Conservation (phyloP, 2,888 invertebrate genomes). For the Scaeva pyrastri region DNA sequence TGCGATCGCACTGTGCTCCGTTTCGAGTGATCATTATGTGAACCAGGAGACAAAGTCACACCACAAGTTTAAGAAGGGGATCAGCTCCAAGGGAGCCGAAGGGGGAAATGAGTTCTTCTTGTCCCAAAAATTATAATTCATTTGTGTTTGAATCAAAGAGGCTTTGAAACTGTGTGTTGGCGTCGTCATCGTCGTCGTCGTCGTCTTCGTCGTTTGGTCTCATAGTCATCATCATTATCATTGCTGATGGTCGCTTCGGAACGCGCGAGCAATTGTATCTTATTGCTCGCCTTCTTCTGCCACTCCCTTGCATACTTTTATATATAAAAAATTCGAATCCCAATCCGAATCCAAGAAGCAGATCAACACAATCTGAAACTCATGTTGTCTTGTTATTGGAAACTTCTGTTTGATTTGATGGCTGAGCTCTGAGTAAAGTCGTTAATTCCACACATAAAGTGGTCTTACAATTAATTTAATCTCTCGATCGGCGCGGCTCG, state of each 20-base stretch:
- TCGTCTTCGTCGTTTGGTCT: slow-evolving; percentile 14
- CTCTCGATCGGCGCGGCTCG: slow-evolving; percentile 65
- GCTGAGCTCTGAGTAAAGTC: slow-evolving; percentile 46
- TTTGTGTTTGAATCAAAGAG: slow-evolving; percentile 32
- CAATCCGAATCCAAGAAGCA: slow-evolving; percentile 11
- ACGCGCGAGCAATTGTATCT: slow-evolving; percentile 29
- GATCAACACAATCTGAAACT: slow-evolving; percentile 73
- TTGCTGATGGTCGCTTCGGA: not conserved
- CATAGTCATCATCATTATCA: slow-evolving; percentile 1
- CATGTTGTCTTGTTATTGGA: slow-evolving; percentile 74
- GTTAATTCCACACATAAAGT: slow-evolving; percentile 71
- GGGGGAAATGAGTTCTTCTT: slow-evolving; percentile 47
- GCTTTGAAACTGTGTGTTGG: slow-evolving; percentile 63
- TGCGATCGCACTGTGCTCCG: slow-evolving; percentile 35
- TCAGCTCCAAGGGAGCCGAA: not conserved
- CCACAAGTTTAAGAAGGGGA: not conserved
- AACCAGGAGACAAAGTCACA: slow-evolving; percentile 24
- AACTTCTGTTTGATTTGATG: slow-evolving; percentile 73
- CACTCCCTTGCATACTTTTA: slow-evolving; percentile 61
- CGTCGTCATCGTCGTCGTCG: slow-evolving; percentile 59
- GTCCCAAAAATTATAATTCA: slow-evolving; percentile 71
- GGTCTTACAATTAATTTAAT: slow-evolving; percentile 75
- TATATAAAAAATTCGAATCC: not conserved
- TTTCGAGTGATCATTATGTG: slow-evolving; percentile 58
- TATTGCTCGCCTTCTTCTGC: slow-evolving; percentile 51